These are phyloP conservation scores for Tautogolabrus adspersus DNA, from an alignment of 2,113 vertebrate species.

Conservation along the genomic window DNA sequence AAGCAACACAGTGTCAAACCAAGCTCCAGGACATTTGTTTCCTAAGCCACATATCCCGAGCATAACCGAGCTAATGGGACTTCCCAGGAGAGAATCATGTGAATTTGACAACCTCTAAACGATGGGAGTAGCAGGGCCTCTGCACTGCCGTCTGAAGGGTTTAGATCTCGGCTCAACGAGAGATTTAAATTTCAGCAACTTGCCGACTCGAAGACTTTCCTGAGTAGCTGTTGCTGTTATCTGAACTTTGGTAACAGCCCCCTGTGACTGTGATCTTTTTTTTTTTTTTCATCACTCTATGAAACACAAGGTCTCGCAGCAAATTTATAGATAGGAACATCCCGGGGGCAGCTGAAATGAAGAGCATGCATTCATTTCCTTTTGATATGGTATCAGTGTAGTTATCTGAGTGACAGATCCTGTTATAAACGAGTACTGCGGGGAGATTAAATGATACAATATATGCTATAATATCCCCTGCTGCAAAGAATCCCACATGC, in stretches of 20 bases:
- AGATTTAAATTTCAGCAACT: conserved; percentile 65
- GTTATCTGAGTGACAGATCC: conserved; percentile 47
- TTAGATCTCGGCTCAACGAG: conserved; percentile 53
- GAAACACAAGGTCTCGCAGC: conserved; percentile 42
- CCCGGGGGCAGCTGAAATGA: conserved; percentile 55
- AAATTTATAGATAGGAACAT: conserved; percentile 48
- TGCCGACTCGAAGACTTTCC: conserved; percentile 63
- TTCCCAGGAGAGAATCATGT: conserved; percentile 56
- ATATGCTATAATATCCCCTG: conserved; percentile 15
- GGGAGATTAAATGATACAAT: conserved; percentile 43
- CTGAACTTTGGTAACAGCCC: conserved; percentile 65
- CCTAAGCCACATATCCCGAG: conserved; percentile 46
- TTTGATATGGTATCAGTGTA: conserved; percentile 57
- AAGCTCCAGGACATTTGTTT: conserved; percentile 43
- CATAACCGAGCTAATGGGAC: conserved; percentile 69
- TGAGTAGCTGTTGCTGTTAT: conserved; percentile 62
- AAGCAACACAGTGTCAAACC: conserved; percentile 55
- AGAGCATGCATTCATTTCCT: conserved; percentile 54
- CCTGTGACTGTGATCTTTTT: conserved; percentile 44
- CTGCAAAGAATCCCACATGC: not conserved
- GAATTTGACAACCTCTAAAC: conserved; percentile 59
- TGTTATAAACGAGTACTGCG: conserved; percentile 39
- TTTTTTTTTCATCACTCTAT: conserved; percentile 52
- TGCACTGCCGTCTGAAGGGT: conserved; percentile 42
- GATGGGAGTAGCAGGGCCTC: conserved; percentile 45